phyloP scores from a whole-genome alignment of 2,113 vertebrate species.

The Hippopotamus amphibius region DNA sequence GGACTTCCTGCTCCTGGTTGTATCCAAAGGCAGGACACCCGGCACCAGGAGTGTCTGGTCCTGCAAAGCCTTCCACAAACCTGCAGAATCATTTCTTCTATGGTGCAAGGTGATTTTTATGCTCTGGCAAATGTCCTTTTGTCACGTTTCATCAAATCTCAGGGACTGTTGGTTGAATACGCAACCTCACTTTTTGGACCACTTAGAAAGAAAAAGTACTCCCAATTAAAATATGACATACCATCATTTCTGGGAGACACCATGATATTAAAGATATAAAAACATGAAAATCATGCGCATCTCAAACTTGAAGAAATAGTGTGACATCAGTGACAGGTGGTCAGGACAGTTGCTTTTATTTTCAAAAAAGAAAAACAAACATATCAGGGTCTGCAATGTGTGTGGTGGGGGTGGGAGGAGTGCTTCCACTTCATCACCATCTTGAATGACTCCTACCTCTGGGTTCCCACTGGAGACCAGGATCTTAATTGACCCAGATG shows the following conservation, averaged over 20 bases:
- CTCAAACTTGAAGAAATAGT: not conserved
- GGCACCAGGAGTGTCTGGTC: rapidly evolving
- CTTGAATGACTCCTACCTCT: not conserved
- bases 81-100: not conserved
- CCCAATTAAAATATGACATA: not conserved
- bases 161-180: not conserved
- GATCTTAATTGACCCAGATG: not conserved
- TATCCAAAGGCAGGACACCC: not conserved
- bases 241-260: not conserved
- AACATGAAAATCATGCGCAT: not conserved
- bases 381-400: not conserved
- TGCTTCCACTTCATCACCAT: rapidly evolving
- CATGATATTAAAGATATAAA: not conserved
- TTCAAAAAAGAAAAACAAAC: not conserved
- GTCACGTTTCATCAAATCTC: not conserved
- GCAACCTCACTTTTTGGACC: not conserved
- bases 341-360: not conserved
- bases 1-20: too few species aligned
- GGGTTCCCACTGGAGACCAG: not conserved
- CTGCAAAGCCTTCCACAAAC: rapidly evolving
- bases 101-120: not conserved
- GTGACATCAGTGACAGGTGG: not conserved
- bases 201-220: not conserved
- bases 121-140: not conserved
- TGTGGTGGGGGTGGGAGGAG: rapidly evolving